Evolutionary conservation across 2,888 invertebrate genomes (phyloP).

Genomic region (Apotomis capreana): DNA sequence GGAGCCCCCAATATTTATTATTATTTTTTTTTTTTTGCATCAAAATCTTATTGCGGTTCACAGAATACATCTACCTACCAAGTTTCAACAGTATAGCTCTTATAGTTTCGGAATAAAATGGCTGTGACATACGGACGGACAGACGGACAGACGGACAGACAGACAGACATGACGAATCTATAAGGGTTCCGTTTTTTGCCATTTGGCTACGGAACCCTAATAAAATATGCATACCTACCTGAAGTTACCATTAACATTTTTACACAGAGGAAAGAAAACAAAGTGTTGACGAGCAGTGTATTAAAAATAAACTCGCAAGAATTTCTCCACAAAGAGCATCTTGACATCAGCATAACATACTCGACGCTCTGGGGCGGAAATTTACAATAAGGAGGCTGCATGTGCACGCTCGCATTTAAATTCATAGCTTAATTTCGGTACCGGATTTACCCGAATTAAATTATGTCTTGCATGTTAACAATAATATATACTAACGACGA

Average conservation of each 20-base stretch:
- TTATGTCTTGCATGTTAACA: neutral
- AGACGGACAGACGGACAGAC: no score
- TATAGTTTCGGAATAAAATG: no score
- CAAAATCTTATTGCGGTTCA: no score
- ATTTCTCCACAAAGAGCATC: slow-evolving; percentile 11
- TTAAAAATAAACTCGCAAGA: slow-evolving; percentile 6
- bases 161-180: no score
- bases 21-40: no score
- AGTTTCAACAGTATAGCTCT: no score
- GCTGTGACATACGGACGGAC: no score
- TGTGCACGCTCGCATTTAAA: slow-evolving; percentile 20
- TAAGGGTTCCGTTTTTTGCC: no score
- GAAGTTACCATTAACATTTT: neutral
- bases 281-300: neutral
- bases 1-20: no score
- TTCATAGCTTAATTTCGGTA: slow-evolving; percentile 15
- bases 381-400: slow-evolving; percentile 28
- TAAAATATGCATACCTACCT: neutral
- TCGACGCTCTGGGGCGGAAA: slow-evolving; percentile 19
- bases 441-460: neutral
- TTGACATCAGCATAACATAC: slow-evolving; percentile 26
- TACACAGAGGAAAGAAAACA: neutral
- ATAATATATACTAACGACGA: neutral
- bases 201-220: no score
- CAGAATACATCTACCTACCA: no score